Percentiles rank a stretch among this genome's conserved stretches.
These are phyloP conservation scores for Speoplatyrhinus poulsoni DNA, from an alignment of 2,113 vertebrate species.

Conservation along the genomic window DNA sequence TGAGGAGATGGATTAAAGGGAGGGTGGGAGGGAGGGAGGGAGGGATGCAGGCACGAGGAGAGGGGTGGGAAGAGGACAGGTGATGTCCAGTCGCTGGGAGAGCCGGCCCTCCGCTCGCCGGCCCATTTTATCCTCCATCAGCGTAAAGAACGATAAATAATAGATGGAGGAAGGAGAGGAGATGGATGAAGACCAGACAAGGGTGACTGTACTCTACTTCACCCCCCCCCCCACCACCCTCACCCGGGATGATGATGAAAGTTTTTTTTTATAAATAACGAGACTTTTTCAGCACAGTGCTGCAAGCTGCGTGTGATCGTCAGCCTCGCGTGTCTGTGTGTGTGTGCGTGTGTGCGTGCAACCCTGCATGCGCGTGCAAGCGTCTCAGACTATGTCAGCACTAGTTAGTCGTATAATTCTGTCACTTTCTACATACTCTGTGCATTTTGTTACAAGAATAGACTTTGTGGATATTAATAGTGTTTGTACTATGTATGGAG, in stretches of 20 bases:
- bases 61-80: slow-evolving; percentile 11
- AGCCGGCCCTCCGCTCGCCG: slow-evolving; percentile 48
- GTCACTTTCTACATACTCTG: background rate
- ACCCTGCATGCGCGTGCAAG: slow-evolving; percentile 8
- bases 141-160: slow-evolving; percentile 67
- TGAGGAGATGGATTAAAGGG: background rate
- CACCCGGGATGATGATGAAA: too few relatives aligned
- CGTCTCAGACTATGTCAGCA: background rate
- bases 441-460: slow-evolving; percentile 10
- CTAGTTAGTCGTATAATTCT: background rate
- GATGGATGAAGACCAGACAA: slow-evolving; percentile 54
- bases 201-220: too few relatives aligned
- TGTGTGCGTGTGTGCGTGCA: slow-evolving; percentile 12
- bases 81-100: slow-evolving; percentile 50
- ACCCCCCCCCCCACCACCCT: too few relatives aligned
- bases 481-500: background rate
- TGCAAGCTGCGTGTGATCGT: slow-evolving; percentile 17
- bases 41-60: background rate
- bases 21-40: background rate
- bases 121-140: slow-evolving; percentile 72
- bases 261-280: too few relatives aligned
- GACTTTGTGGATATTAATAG: background rate
- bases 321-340: slow-evolving; percentile 34
- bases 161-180: slow-evolving; percentile 52
- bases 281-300: too few relatives aligned